Conservation (phyloP, 2,888 invertebrate species). For the Chrysopilus asiliformis region DNA sequence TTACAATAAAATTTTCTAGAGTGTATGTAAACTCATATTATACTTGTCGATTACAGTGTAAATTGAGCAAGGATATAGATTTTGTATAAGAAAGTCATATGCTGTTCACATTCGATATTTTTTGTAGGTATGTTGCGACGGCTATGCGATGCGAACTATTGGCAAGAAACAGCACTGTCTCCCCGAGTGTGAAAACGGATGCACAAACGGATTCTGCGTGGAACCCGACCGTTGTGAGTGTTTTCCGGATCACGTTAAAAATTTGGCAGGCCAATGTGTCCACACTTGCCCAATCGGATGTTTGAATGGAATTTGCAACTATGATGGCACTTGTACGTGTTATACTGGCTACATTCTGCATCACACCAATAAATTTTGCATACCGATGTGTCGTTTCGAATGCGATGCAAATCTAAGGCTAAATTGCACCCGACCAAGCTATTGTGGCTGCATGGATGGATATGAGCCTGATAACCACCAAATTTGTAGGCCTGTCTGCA, state of each 20-base stretch:
- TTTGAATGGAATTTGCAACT: constrained; percentile 47
- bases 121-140: constrained; percentile 47
- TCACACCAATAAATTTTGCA: constrained; percentile 44
- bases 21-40: too few species aligned
- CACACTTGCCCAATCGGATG: constrained; percentile 37
- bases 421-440: constrained; percentile 33
- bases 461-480: constrained; percentile 26
- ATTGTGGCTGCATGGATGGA: constrained; percentile 36
- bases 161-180: constrained; percentile 40
- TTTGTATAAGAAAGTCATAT: constrained; percentile 24
- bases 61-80: background rate
- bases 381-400: constrained; percentile 41
- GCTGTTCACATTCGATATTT: constrained; percentile 42
- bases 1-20: too few species aligned
- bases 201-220: constrained; percentile 27
- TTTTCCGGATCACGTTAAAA: constrained; percentile 27
- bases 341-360: constrained; percentile 46
- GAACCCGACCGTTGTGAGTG: constrained; percentile 27
- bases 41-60: too few species aligned
- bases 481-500: constrained; percentile 25
- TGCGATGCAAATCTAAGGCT: constrained; percentile 24
- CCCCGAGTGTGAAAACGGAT: constrained; percentile 33
- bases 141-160: constrained; percentile 47
- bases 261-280: constrained; percentile 28
- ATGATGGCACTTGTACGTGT: constrained; percentile 49